Conservation (phyloP, 1,140 invertebrate genomes). For the Ostrea edulis region DNA sequence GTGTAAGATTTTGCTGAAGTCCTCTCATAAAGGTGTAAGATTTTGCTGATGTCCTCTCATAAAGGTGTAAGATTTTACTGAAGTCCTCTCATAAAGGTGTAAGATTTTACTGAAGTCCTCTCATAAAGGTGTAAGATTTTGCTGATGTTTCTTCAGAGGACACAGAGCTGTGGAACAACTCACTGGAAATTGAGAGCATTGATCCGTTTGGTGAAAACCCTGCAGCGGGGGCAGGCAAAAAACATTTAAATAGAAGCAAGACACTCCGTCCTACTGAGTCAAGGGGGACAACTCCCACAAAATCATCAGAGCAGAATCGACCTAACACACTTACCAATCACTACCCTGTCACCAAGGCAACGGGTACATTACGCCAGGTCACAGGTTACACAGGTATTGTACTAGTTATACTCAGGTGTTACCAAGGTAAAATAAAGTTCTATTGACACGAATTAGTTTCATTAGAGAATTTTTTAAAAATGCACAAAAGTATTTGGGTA, state of each 20-base stretch:
- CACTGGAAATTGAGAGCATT: constrained; percentile 61
- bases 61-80: no score
- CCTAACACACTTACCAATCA: constrained; percentile 54
- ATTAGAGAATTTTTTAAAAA: no score
- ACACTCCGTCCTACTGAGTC: constrained; percentile 38
- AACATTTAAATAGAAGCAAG: constrained; percentile 45
- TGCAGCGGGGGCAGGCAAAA: background rate
- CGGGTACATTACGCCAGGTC: background rate
- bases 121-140: no score
- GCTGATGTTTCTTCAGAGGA: constrained; percentile 59
- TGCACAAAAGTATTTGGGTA: no score
- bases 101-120: no score
- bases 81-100: no score
- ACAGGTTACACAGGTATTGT: constrained; percentile 20
- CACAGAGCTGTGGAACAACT: constrained; percentile 68
- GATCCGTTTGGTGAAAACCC: constrained; percentile 36
- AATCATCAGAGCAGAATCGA: constrained; percentile 31
- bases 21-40: no score
- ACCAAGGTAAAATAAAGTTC: background rate
- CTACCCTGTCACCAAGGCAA: constrained; percentile 54
- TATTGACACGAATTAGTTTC: no score
- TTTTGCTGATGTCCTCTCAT: no score
- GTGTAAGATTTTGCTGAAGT: no score
- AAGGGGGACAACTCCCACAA: constrained; percentile 30
- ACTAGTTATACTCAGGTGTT: background rate